Evolutionary conservation across 2,113 vertebrate genomes (phyloP), one percentile per base, ranked within the genome.

Genomic region (Python bivittatus): DNA sequence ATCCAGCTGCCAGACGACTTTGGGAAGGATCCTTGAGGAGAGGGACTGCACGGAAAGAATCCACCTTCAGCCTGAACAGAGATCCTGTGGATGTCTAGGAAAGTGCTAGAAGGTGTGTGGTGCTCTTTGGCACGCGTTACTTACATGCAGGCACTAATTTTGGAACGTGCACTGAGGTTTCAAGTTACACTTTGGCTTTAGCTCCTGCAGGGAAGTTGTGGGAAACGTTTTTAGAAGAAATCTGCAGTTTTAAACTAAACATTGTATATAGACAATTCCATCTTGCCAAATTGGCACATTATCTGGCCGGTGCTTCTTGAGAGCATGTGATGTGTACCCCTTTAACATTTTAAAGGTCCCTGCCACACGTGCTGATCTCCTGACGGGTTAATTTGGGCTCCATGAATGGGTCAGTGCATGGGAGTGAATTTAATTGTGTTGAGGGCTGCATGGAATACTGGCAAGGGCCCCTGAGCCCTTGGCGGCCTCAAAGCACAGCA

Each of bases 71-170:
- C 91, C 92, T 88, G 22, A 56, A 89, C 1, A n/a, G 33, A 10
- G 64, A 72, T 93, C 48, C 86, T 95, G 92, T 94, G n/a, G 88
- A 88, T 91, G 88, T 0, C 1, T 90, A 48, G 20, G 91, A 85
- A 93, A 94, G 86, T 53, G 0, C 93, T 90, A 89, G 2, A 61
- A 90, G 95, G 95, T 61, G 92, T 72, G n/a, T 92, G 94, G 94
- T 94, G 91, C 95, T 33, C 95, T 96, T 12, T 86, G 93, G 93
- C 92, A 86, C 88, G 61, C 83, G 88, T 10, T 6, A 23, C 6
- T 38, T 58, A 90, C 94, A 89, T 60, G 85, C 58, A 7, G 92
- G 87, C 64, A 0, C 53, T 56, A 7, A 11, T 6, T 79, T 25
- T n/a, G 60, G 60, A 83, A 61, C 6, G 1, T 27, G 33, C 61